These are phyloP conservation scores for Tauraco erythrolophus DNA, from an alignment of 2,113 vertebrate species.

Conservation along the genomic window DNA sequence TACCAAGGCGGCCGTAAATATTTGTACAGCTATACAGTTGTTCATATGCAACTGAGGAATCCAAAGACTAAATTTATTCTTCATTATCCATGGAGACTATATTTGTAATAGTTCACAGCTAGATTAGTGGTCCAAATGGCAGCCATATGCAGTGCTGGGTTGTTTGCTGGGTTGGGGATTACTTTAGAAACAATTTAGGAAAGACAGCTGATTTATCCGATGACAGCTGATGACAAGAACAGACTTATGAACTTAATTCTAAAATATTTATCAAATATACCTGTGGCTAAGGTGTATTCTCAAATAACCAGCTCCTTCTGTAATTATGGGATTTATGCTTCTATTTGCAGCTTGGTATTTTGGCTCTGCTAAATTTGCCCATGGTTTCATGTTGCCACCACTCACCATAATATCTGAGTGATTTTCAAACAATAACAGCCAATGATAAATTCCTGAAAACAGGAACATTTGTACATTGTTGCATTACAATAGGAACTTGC, in stretches of 20 bases:
- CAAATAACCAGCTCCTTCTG: not conserved
- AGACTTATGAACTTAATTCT: not conserved
- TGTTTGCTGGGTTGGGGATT: not conserved
- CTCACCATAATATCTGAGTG: not conserved
- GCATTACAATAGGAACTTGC: not conserved
- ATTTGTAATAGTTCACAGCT: not conserved
- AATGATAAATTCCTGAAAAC: not conserved
- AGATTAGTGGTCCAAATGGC: not conserved
- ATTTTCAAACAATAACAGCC: not conserved
- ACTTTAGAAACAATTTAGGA: not conserved
- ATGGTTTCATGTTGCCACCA: not conserved
- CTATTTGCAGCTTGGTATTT: not conserved
- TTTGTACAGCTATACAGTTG: not conserved
- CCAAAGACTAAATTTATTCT: conserved; percentile 11
- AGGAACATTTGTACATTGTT: not conserved
- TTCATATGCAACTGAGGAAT: conserved; percentile 2
- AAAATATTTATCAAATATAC: not conserved
- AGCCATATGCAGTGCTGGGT: not conserved
- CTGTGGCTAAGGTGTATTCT: not conserved
- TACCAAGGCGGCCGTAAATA: conserved; percentile 16
- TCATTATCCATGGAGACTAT: not conserved
- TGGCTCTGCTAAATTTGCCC: not conserved
- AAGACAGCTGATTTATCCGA: not conserved
- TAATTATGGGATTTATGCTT: not conserved
- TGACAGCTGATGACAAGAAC: not conserved